Conservation (phyloP, 2,888 invertebrate genomes). For the Oscheius sp. region DNA sequence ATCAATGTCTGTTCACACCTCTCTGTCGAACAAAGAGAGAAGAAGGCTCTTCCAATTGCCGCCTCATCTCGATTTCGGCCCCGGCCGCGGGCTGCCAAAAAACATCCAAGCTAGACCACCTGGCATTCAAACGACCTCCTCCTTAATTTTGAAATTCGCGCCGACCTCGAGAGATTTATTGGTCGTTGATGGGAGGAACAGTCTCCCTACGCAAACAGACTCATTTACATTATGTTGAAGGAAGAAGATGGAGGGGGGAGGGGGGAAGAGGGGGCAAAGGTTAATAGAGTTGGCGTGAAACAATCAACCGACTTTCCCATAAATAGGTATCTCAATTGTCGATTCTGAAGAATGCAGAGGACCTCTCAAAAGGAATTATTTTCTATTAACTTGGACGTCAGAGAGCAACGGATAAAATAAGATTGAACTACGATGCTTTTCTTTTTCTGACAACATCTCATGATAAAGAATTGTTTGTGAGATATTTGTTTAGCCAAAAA, state of each 20-base stretch:
- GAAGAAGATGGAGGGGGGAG: background rate
- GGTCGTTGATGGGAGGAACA: conserved; percentile 2
- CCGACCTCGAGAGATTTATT: conserved; percentile 20
- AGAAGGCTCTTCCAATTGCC: background rate
- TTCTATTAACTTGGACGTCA: background rate
- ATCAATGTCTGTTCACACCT: conserved; percentile 5
- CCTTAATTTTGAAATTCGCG: conserved; percentile 27
- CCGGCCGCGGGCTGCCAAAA: background rate
- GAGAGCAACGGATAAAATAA: conserved; percentile 10
- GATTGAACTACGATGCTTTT: too few species aligned
- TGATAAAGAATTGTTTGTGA: too few species aligned
- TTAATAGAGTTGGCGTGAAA: too few species aligned
- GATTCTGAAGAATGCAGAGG: conserved; percentile 9
- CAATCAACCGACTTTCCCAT: conserved; percentile 16
- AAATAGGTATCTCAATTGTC: conserved; percentile 30
- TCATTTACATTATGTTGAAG: conserved; percentile 18
- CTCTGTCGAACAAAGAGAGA: background rate
- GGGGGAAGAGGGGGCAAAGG: too few species aligned
- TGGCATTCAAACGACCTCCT: conserved; percentile 16
- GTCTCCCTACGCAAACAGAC: conserved; percentile 8
- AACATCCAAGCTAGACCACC: conserved; percentile 14
- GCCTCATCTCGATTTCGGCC: conserved; percentile 10
- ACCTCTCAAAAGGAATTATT: conserved; percentile 12
- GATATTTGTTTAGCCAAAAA: too few species aligned
- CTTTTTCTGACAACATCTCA: too few species aligned